Base-by-base conservation (phyloP, 2,113 vertebrate species). In the Pandion haliaetus region DNA sequence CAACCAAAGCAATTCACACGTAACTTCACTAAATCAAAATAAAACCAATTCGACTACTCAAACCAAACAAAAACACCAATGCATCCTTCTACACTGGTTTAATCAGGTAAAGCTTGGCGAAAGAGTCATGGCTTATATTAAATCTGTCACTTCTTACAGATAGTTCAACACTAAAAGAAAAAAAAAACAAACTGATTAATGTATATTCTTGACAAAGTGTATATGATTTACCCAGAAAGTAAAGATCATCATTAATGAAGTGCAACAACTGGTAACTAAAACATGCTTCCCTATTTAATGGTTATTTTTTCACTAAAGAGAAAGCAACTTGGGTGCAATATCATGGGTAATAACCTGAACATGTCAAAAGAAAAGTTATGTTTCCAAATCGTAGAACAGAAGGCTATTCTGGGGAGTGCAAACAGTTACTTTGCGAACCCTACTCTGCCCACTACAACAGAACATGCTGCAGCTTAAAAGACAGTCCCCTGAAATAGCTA, bases 381-480 rank as follows among this genome's bases (percentile, higher is more conserved):
- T 49, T 65, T 66, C 36, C 36, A 50, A 88, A 32, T 2, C 7
- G 34, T 0, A 40, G 61, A 66, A 73, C 15, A 52, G 80, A 29
- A 45, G 50, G 40, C 21, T 21, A 1, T 17, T 67, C 58, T 23
- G 36, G 9, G 10, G 24, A 81, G 34, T 1, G 8, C 14, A 34
- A 38, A 26, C 34, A 66, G 38, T 5, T 4, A 18, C n/a, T 77
- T 1, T 17, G n/a, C 42, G 90, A 69, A 31, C 11, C 34, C 59
- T 14, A 0, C 0, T 0, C 38, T 65, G 40, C 32, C 20, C 67
- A 28, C 26, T 12, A 7, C 32, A 54, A 28, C 17, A 57, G 36
- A 82, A 66, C 25, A 12, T 0, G 1, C 58, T 72, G 44, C 23
- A 29, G 32, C 10, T 40, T 16, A 3, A 18, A 12, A 54, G 21